Evolutionary conservation across 2,888 invertebrate genomes (phyloP).

Genomic region (Tenthredo mesomela): DNA sequence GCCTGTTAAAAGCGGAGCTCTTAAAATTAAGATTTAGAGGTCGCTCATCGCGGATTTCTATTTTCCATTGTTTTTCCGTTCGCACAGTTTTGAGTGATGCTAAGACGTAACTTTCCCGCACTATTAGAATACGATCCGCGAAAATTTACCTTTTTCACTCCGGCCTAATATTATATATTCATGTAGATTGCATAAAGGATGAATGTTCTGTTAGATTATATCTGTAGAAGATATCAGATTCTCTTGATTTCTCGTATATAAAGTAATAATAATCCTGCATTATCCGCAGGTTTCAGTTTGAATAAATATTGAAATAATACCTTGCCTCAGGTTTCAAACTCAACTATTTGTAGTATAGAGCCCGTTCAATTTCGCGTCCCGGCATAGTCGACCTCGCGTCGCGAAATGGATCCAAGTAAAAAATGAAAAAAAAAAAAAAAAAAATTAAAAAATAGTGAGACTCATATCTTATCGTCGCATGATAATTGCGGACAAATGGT

Average conservation of each 20-base stretch:
- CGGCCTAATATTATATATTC: too few relatives aligned
- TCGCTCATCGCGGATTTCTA: too few relatives aligned
- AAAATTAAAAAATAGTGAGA: not conserved
- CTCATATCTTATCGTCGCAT: not conserved
- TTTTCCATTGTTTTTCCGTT: too few relatives aligned
- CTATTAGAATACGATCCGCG: too few relatives aligned
- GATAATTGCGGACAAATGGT: slow-evolving; percentile 1
- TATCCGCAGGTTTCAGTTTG: not conserved
- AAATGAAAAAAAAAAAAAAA: not conserved
- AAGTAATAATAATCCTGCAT: not conserved
- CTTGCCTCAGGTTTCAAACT: not conserved
- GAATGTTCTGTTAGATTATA: not conserved
- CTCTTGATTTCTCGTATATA: not conserved
- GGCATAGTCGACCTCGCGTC: not conserved
- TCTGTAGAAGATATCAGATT: not conserved
- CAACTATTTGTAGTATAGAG: not conserved
- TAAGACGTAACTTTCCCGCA: too few relatives aligned
- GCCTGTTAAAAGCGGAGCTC: too few relatives aligned
- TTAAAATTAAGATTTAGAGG: too few relatives aligned
- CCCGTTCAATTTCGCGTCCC: not conserved
- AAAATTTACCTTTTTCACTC: too few relatives aligned
- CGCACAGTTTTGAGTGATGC: too few relatives aligned
- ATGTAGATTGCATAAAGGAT: too few relatives aligned
- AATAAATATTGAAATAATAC: not conserved
- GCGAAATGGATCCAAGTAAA: not conserved